Percentiles rank a stretch among this genome's conserved stretches.
phyloP scores from a whole-genome alignment of 2,888 invertebrate species.

The Diarsia rubi region DNA sequence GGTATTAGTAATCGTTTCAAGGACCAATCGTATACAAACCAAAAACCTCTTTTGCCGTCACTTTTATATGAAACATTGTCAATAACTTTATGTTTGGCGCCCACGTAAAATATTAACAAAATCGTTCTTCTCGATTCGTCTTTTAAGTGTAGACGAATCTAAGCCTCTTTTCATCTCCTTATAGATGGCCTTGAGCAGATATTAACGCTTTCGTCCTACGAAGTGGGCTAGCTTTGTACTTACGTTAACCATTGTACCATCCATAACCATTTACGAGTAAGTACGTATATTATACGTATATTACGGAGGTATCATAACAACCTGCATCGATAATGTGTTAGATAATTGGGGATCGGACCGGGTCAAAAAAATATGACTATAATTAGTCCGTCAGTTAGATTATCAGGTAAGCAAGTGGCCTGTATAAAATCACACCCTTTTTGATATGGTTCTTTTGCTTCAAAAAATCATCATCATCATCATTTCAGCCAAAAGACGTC shows the following conservation, averaged over 20 bases:
- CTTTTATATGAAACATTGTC: neutral
- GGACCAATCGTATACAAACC: neutral
- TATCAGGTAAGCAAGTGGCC: too few species aligned
- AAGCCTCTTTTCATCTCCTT: conserved; percentile 7
- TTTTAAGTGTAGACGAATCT: neutral
- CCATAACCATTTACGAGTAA: too few species aligned
- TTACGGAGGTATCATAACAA: conserved; percentile 29
- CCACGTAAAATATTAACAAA: neutral
- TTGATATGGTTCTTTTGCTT: too few species aligned
- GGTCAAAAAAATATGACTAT: too few species aligned
- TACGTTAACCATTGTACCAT: too few species aligned
- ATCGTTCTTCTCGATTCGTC: neutral
- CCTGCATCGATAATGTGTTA: conserved; percentile 30
- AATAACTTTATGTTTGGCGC: neutral
- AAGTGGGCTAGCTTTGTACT: conserved; percentile 2
- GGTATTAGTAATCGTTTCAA: neutral
- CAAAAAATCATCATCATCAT: too few species aligned
- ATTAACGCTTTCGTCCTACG: neutral
- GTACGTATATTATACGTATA: too few species aligned
- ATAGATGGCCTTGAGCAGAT: neutral
- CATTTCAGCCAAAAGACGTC: too few species aligned
- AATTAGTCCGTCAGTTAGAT: too few species aligned
- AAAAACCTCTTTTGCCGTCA: neutral
- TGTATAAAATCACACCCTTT: too few species aligned
- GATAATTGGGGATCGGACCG: too few species aligned